These are phyloP conservation scores for Actias luna DNA, from an alignment of 2,888 invertebrate genomes.

Conservation along the genomic window DNA sequence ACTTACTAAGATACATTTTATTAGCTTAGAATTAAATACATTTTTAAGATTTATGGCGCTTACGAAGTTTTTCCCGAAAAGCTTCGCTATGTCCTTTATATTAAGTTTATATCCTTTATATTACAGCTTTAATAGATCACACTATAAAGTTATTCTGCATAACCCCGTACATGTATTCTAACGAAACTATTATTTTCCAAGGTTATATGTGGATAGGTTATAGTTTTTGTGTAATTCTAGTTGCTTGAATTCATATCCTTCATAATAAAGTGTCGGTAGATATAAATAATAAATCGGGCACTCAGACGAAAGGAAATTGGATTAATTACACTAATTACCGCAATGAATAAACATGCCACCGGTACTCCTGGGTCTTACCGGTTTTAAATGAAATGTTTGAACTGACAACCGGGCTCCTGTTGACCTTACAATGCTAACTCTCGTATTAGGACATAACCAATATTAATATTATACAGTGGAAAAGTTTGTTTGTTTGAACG, in stretches of 20 bases:
- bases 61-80: too few species aligned
- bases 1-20: too few species aligned
- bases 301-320: slow-evolving; percentile 44
- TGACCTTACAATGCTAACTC: slow-evolving; percentile 2
- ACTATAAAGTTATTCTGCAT: not conserved
- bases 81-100: too few species aligned
- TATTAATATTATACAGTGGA: too few species aligned
- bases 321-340: slow-evolving; percentile 48
- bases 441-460: not conserved
- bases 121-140: too few species aligned
- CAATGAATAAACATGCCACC: slow-evolving; percentile 40
- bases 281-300: slow-evolving; percentile 39
- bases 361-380: slow-evolving; percentile 22
- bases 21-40: too few species aligned
- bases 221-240: not conserved
- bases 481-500: too few species aligned
- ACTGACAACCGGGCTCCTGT: slow-evolving; percentile 7
- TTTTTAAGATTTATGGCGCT: too few species aligned
- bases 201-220: not conserved
- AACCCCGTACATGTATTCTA: not conserved
- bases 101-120: too few species aligned
- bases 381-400: slow-evolving; percentile 17
- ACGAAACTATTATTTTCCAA: not conserved
- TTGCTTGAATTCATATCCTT: not conserved
- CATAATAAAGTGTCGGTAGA: slow-evolving; percentile 1